Evolutionary conservation across 2,797 vertebrate species (phyloP), one percentile per base, ranked within the genome.

Genomic region (Sciurus carolinensis): DNA sequence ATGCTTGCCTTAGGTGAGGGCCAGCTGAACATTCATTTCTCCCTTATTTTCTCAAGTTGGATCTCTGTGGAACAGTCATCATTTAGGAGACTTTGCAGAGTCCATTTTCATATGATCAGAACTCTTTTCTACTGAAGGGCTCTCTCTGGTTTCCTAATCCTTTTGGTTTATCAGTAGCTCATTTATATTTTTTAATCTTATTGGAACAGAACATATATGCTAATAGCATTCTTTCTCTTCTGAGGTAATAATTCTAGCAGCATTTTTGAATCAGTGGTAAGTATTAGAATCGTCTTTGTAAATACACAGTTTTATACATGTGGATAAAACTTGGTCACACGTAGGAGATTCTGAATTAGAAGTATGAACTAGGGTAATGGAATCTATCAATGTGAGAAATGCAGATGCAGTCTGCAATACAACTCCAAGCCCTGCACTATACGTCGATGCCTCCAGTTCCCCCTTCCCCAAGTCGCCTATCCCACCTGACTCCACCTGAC

Each of bases 161-260:
- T 93, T 75, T 83, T 93, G 50, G 11, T 57, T 93, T 90, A 28
- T 22, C 11, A 47, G 28, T 33, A 73, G 67, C n/a, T 94, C 3
- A 39, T 90, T 92, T 95, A 24, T 2, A 81, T 80, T 84, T 90
- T 26, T 62, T 85, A 57, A 62, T 87, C 64, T 85, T 90, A 76
- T 44, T 90, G 22, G 30, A 95, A 44, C 22, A 81, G 73, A 84
- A 87, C 36, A 52, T 88, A 39, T 39, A 39, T 39, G 39, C 39
- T 39, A 39, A 2, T 36, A 89, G 7, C 9, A 39, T 77, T 89
- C 22, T 72, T 90, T 26, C 28, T 89, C 69, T 94, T 88, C 73
- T 7, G 64, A 76, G 26, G 28, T 93, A 30, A 75, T 59, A 72
- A 84, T 54, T 85, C 47, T 52, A 47, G n/a, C 6, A 64, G 18